Evolutionary conservation across 2,888 invertebrate genomes (phyloP), one percentile per base, ranked within the genome.

Genomic region (Cerastis leucographa): DNA sequence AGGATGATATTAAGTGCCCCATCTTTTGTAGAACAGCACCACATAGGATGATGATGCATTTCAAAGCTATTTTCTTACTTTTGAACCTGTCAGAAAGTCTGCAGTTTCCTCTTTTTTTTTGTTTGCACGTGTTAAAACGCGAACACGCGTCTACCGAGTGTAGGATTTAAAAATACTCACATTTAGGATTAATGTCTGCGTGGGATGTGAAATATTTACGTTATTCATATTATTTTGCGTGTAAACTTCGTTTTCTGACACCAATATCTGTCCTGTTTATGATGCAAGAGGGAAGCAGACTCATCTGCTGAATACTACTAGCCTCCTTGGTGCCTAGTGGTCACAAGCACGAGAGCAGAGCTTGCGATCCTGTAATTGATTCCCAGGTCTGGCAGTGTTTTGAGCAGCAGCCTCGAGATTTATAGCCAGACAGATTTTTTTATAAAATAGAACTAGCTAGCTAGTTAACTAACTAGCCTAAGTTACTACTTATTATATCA

Each of bases 181-280:
- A 54, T 69, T 72, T 65, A 59, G 65, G 68, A 84, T 81, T 51
- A 81, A 80, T 84, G 59, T 3, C 46, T 40, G 80, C 44, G 81
- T 81, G 69, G 81, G 84, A 8, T 5, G 68, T 84, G 35, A 69
- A 66, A 73, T 84, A 65, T 80, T 74, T 59, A 49, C 72, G 61
- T 49, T 65, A 66, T 35, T 35, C 35, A 35, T 35, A 35, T 35
- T 35, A 35, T 69, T 71, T 69, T 54, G 0, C 11, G 44, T 44
- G 46, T 59, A 35, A 65, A 54, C 25, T 54, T 65, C 25, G 42
- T 59, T 62, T 68, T 59, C 49, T 79, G 84, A 83, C 64, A 79
- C 49, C 17, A 25, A 75, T 81, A n/a, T 29, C 35, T 56, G 17
- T 81, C 59, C 81, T n/a, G 17, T 17, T 54, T 35, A 35, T 64